These are phyloP conservation scores for Ceramica pisi DNA, from an alignment of 2,888 invertebrate genomes.

Conservation along the genomic window DNA sequence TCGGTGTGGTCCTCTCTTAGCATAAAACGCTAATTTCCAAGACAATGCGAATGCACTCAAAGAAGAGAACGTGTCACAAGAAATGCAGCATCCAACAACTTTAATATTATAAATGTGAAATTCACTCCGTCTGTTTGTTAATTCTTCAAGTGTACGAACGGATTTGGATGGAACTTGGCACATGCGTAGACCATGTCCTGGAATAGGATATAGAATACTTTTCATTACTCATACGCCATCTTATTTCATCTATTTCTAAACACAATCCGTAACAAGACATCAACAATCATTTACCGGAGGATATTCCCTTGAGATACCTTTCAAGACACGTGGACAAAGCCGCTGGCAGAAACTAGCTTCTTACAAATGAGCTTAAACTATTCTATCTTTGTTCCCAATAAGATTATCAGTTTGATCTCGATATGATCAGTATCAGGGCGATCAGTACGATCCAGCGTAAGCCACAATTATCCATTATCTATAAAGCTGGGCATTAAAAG, in stretches of 20 bases:
- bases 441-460: slow-evolving; percentile 46
- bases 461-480: slow-evolving; percentile 60
- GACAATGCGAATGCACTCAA: too few species aligned
- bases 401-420: slow-evolving; percentile 50
- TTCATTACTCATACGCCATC: too few species aligned
- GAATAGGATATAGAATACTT: too few species aligned
- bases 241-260: too few species aligned
- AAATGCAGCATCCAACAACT: slow-evolving; percentile 1
- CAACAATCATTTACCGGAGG: too few species aligned
- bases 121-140: too few species aligned
- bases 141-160: too few species aligned
- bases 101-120: not conserved
- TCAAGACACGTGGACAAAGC: too few species aligned
- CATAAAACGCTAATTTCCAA: not conserved
- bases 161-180: too few species aligned
- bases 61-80: not conserved
- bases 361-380: slow-evolving; percentile 17
- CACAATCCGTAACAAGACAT: too few species aligned
- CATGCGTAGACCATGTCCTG: too few species aligned
- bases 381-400: slow-evolving; percentile 40
- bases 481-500: slow-evolving; percentile 59
- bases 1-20: not conserved
- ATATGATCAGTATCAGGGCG: slow-evolving; percentile 45
- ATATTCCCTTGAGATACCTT: too few species aligned
- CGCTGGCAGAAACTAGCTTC: not conserved